These are phyloP conservation scores for Papilio elwesi DNA, from an alignment of 2,888 invertebrate genomes.

Conservation along the genomic window DNA sequence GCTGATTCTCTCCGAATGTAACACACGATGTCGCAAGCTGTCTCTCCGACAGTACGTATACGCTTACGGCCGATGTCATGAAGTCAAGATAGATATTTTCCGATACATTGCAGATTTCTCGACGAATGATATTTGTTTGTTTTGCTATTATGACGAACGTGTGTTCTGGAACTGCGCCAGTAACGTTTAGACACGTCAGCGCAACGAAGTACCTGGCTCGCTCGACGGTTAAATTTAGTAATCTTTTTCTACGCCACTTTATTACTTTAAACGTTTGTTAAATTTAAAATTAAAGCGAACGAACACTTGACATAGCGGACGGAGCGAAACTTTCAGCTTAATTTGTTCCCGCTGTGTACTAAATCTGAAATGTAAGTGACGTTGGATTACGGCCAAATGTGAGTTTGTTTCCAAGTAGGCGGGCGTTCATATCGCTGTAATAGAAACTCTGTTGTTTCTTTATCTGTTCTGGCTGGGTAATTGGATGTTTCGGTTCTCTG, in stretches of 20 bases:
- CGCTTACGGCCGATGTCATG: slow-evolving; percentile 44
- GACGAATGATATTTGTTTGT: slow-evolving; percentile 69
- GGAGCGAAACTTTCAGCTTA: slow-evolving; percentile 53
- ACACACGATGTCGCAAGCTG: slow-evolving; percentile 49
- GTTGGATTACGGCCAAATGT: slow-evolving; percentile 77
- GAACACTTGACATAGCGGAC: slow-evolving; percentile 43
- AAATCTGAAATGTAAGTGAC: slow-evolving; percentile 74
- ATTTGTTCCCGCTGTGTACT: slow-evolving; percentile 69
- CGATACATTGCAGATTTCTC: slow-evolving; percentile 66
- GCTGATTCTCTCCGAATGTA: slow-evolving; percentile 40
- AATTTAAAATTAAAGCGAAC: slow-evolving; percentile 46
- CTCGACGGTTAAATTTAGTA: slow-evolving; percentile 24
- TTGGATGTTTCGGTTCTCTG: slow-evolving; percentile 44
- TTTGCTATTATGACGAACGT: slow-evolving; percentile 68
- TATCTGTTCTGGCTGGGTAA: slow-evolving; percentile 48
- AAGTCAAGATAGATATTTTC: slow-evolving; percentile 53
- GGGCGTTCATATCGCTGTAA: slow-evolving; percentile 64
- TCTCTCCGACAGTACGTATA: slow-evolving; percentile 52
- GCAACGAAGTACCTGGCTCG: slow-evolving; percentile 48
- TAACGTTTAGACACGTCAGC: slow-evolving; percentile 59
- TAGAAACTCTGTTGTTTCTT: slow-evolving; percentile 59
- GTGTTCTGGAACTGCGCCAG: slow-evolving; percentile 68
- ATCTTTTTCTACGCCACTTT: slow-evolving; percentile 55
- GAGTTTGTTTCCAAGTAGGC: slow-evolving; percentile 70
- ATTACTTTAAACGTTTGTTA: slow-evolving; percentile 54